Evolutionary conservation across 2,113 vertebrate species (phyloP), one percentile per base, ranked within the genome.

Genomic region (Petrocephalus microphthalmus): DNA sequence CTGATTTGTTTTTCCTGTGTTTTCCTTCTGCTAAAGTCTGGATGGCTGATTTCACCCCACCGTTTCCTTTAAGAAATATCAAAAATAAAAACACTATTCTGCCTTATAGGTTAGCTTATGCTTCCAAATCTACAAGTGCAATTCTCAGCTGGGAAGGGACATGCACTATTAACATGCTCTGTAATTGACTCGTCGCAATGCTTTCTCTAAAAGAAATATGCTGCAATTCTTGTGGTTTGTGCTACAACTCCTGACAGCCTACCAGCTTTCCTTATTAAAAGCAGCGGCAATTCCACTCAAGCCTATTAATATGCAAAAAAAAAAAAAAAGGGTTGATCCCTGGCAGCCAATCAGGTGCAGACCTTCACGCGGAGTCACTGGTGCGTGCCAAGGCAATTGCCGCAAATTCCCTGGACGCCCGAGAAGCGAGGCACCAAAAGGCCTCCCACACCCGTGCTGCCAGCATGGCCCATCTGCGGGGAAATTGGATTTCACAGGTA

Each of bases 401-500:
- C 45, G 22, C 42, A 17, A 51, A 71, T 51, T 87, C 86, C 57
- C 33, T 19, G 57, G 37, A 29, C 85, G 15, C 56, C 19, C 7
- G 17, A 60, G 42, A 71, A 42, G 33, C 13, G 22, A 87, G n/a
- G 60, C 29, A 67, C 53, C 15, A 19, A 51, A 60, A 60, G 7
- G 42, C 33, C 86, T 71, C 60, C 60, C 20, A 57, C 33, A 15
- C n/a, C 5, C 4, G 29, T 0, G 13, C 57, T 33, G 22, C n/a
- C 22, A 29, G 57, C 42, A 22, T 17, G 64, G 6, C 37, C 42
- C 57, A 17, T 25, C 13, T 47, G 60, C 22, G 42, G 60, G 33
- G 64, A 87, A 71, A 87, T 51, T 87, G 60, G 57, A 87, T 71
- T 87, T 87, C 57, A 71, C 86, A 67, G 86, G 86, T 71, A 71